phyloP scores from a whole-genome alignment of 1,140 invertebrate species.

The Caenorhabditis remanei region DNA sequence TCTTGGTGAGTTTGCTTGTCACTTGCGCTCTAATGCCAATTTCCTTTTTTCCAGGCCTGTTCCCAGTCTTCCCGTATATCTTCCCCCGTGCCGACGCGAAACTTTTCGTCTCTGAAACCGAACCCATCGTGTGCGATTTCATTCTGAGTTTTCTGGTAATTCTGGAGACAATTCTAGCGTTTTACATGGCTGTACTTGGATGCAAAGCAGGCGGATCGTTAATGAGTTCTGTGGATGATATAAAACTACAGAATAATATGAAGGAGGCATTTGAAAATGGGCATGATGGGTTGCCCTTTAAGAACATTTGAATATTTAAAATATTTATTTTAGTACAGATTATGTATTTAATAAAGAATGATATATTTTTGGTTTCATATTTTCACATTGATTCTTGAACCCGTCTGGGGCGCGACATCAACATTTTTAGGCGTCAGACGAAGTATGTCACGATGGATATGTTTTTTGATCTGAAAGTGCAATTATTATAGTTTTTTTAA shows the following conservation, averaged over 20 bases:
- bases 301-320: constrained; percentile 1
- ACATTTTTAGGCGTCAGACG: background rate
- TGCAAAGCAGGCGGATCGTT: constrained; percentile 30
- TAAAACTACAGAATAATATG: constrained; percentile 36
- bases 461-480: background rate
- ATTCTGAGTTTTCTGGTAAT: constrained; percentile 21
- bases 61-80: constrained; percentile 37
- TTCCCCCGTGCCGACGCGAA: constrained; percentile 19
- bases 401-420: background rate
- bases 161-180: constrained; percentile 28
- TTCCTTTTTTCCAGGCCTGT: constrained; percentile 4
- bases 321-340: background rate
- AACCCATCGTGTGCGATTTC: constrained; percentile 3
- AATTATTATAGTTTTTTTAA: background rate
- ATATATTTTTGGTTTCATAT: background rate
- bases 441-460: background rate
- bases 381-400: background rate
- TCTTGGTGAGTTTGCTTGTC: background rate
- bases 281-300: constrained; percentile 15
- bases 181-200: constrained; percentile 16
- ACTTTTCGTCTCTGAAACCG: constrained; percentile 1
- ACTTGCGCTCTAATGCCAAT: background rate
- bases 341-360: background rate
- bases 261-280: constrained; percentile 35
- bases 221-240: constrained; percentile 42